Evolutionary conservation across 2,888 invertebrate genomes (phyloP), one percentile per base, ranked within the genome.

Genomic region (Noctua pronuba): DNA sequence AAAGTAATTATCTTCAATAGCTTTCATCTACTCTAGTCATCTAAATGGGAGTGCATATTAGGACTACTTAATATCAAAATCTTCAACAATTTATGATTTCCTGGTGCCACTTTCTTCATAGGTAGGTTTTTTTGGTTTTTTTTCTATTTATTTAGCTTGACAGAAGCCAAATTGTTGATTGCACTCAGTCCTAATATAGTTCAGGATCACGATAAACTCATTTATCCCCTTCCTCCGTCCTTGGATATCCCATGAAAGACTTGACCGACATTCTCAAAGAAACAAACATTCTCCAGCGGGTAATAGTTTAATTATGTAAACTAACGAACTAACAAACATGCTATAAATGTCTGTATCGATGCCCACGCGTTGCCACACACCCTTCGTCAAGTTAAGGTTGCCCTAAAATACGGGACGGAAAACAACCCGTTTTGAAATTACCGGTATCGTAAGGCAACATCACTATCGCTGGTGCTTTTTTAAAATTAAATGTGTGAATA

Each of bases 351-450:
- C 73, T 76, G 28, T 82, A 79, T 87, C 79, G 77, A 84, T 81
- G 73, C 92, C 92, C 89, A 92, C 92, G 88, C 89, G 74, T 85
- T 89, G 88, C 90, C 86, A 86, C 89, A 90, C 89, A 88, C 90
- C 88, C 88, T 87, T 77, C 52, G 28, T 58, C 28, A 62, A 60
- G 44, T 64, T 69, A 89, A 75, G 88, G 88, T 77, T 88, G 82
- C 71, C 82, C 66, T 67, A 46, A 67, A 62, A 44, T 52, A 35
- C 4, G 18, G 52, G 52, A 60, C 0, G 11, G 10, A n/a, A 21
- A 3, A 18, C 6, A 38, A 13, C 7, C 18, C 35, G 41, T 35
- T 24, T 65, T 41, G 24, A 41, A 64, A n/a, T 41, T 13, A 11
- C 38, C 8, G 31, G 6, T 64, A 35, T 21, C 35, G 1, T 35